Evolutionary conservation across 2,797 vertebrate species (phyloP), one percentile per base, ranked within the genome.

Genomic region (Myotis myotis): DNA sequence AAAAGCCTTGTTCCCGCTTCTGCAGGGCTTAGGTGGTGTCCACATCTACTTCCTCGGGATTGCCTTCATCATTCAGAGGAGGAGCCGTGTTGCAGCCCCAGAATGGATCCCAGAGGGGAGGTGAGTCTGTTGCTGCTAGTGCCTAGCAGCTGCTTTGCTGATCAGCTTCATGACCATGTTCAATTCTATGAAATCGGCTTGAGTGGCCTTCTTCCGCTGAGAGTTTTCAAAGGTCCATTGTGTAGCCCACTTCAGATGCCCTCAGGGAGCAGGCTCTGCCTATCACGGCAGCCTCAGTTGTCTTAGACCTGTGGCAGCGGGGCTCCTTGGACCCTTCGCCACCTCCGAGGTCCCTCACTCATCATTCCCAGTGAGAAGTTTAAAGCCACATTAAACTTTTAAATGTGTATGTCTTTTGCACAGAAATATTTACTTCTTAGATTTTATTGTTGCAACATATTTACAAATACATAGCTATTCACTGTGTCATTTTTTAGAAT

Each of bases 101-200:
- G 99, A 99, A 93, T 99, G 99, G 98, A 99, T 99, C 95, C 99
- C 99, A 94, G 99, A 99, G 97, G 99, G 99, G 98, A 99, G 98
- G 97, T 99, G 99, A 0, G 99, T 99, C 85, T 99, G 99, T 79
- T 99, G 99, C 97, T 99, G 99, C 99, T 99, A 99, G 33, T 99
- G 99, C 94, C 99, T 99, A 97, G 99, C 98, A 49, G 99, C 99
- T 88, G 99, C 99, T 97, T 99, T 99, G 83, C 99, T 98, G 96
- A 99, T 99, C 28, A 99, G 99, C 98, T 99, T 99, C 99, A 99
- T 99, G 64, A 99, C 99, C 99, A 99, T 99, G 97, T 99, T 99
- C 28, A 99, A 97, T 97, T 99, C 99, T 99, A 99, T 99, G 98
- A 99, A 98, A 98, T 99, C 99, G 98, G 99, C 8, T 0, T 10